These are phyloP conservation scores for Silurus aristotelis DNA, from an alignment of 2,797 vertebrate genomes.

Conservation along the genomic window DNA sequence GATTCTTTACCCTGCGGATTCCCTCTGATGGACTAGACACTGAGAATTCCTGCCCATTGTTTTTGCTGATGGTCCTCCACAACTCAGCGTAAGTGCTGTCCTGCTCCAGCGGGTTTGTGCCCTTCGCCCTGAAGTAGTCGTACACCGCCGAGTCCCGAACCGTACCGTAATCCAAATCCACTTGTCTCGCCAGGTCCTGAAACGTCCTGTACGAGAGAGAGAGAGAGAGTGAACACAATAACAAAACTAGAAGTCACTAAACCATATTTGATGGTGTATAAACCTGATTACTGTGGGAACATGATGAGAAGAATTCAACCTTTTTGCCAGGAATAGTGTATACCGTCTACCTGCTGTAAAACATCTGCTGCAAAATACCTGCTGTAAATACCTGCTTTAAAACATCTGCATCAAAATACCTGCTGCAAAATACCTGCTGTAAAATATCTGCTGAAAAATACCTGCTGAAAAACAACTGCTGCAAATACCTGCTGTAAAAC, in stretches of 20 bases:
- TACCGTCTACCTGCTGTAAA: no score
- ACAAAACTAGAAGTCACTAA: neutral
- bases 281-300: neutral
- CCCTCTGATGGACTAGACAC: slow-evolving; percentile 94
- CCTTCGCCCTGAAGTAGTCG: slow-evolving; percentile 95
- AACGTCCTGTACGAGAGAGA: slow-evolving; percentile 78
- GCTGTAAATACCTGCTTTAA: no score
- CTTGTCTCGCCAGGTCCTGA: slow-evolving; percentile 93
- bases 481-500: no score
- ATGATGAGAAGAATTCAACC: neutral
- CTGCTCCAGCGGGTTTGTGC: slow-evolving; percentile 95
- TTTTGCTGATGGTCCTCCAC: slow-evolving; percentile 93
- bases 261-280: neutral
- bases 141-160: slow-evolving; percentile 95
- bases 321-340: neutral
- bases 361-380: no score
- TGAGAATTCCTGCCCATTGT: slow-evolving; percentile 86
- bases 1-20: slow-evolving; percentile 86
- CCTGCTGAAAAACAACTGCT: no score
- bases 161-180: slow-evolving; percentile 92
- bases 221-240: neutral
- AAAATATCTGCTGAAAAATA: no score
- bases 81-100: slow-evolving; percentile 94
- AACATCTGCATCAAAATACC: no score
- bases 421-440: no score